Base-by-base conservation (phyloP, 2,113 vertebrate genomes). In the Axis porcinus region DNA sequence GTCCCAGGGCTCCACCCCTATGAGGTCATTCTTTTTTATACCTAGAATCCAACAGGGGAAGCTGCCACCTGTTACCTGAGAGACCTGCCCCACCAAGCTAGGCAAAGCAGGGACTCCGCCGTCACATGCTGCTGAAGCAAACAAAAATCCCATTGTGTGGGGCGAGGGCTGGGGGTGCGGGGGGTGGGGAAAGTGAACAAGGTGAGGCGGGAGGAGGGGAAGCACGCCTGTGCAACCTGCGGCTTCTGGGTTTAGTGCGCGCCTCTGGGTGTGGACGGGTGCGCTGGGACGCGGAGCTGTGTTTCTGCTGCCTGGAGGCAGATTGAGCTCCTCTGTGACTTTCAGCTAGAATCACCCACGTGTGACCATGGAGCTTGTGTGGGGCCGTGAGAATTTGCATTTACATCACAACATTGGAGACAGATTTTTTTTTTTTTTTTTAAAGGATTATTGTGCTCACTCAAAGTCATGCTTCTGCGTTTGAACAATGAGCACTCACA, bases 11-110 rank as follows among this genome's bases (percentile, higher is more conserved):
- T 98, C 98, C 99, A 98, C 99, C 99, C 99, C 99, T 97, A 98
- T 98, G 97, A 98, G 98, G 98, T 99, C 98, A 98, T 98, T 89
- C 91, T 98, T 96, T 95, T 97, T 93, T 95, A 86, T 96, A 92
- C 95, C 95, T 97, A 94, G 95, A 98, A 97, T 90, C 97, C 94
- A 87, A 83, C 94, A 91, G 87, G 97, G 97, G 98, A 97, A 98
- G 96, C 97, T 98, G 98, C 98, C 99, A 99, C 98, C 98, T 98
- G 98, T 98, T 99, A 99, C 98, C 98, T 98, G 98, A 99, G 98
- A 99, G 98, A 98, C 97, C 89, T 97, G 97, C 94, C 55, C 85
- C 97, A 43, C 97, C 36, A 83, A 96, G 95, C 94, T 97, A 94
- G 95, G 98, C 98, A 98, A 96, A 98, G 95, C 96, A 97, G 96